Evolutionary conservation across 1,140 invertebrate genomes (phyloP).

Genomic region (Chrysopa pallens): DNA sequence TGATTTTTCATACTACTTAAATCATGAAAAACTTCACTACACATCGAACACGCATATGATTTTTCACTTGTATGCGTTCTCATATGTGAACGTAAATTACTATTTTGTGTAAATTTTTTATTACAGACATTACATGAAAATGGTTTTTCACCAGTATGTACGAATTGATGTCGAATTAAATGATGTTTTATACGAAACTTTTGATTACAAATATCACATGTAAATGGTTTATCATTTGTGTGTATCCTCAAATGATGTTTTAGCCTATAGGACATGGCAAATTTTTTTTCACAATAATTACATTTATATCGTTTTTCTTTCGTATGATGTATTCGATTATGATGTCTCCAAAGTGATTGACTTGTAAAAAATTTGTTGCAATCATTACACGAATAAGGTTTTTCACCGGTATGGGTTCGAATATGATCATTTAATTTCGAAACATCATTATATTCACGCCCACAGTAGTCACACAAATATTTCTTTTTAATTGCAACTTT

Average conservation of each 20-base stretch:
- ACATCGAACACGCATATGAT: constrained; percentile 40
- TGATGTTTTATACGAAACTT: constrained; percentile 27
- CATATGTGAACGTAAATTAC: neutral
- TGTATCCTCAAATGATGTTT: neutral
- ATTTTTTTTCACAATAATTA: constrained; percentile 1
- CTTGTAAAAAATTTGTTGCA: constrained; percentile 9
- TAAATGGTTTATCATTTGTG: constrained; percentile 29
- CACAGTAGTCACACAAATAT: no score
- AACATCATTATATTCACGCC: no score
- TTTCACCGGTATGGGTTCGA: constrained; percentile 9
- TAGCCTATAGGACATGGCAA: neutral
- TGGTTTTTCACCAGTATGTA: constrained; percentile 29
- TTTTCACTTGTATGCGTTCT: constrained; percentile 46
- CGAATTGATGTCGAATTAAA: constrained; percentile 25
- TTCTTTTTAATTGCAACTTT: no score
- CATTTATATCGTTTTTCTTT: neutral
- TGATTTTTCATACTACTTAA: no score
- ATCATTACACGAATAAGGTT: constrained; percentile 9
- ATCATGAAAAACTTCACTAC: constrained; percentile 11
- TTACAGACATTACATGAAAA: constrained; percentile 25
- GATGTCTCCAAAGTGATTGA: constrained; percentile 8
- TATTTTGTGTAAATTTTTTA: constrained; percentile 4
- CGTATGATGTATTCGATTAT: constrained; percentile 4
- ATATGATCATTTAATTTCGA: constrained; percentile 11
- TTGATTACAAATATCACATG: constrained; percentile 25